Conservation (phyloP, 92 coral and sea anemone species). For the Porites rus region DNA sequence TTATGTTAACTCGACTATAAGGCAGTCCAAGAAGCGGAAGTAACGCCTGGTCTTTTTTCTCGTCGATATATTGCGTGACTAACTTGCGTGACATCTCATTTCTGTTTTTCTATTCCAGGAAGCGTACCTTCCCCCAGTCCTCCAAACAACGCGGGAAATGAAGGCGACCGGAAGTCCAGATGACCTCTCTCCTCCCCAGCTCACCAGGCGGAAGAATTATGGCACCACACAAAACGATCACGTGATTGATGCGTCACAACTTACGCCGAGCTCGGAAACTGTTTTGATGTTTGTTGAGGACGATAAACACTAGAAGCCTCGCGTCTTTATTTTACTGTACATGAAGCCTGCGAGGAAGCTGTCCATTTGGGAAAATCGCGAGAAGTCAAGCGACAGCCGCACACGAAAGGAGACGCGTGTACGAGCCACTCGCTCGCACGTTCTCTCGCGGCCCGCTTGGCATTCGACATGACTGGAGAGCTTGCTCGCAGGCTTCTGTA, state of each 20-base stretch:
- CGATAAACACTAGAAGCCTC: conserved; percentile 44
- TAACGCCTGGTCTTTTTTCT: neutral
- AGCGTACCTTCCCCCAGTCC: conserved; percentile 98
- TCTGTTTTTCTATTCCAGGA: conserved; percentile 67
- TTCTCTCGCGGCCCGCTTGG: too few species aligned
- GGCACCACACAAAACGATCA: conserved; percentile 82
- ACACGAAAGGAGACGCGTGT: too few species aligned
- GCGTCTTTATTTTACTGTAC: neutral
- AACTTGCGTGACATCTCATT: neutral
- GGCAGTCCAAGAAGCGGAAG: too few species aligned
- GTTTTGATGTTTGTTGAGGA: conserved; percentile 86
- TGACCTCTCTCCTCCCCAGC: conserved; percentile 79
- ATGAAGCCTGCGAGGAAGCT: too few species aligned
- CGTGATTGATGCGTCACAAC: conserved; percentile 91
- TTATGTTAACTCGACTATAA: too few species aligned
- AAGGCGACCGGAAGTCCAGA: conserved; percentile 47
- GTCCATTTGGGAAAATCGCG: too few species aligned
- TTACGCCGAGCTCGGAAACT: conserved; percentile 91
- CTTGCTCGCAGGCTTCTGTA: too few species aligned
- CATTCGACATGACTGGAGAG: neutral
- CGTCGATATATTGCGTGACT: neutral
- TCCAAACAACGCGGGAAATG: conserved; percentile 79
- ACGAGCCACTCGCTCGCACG: too few species aligned
- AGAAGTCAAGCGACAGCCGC: too few species aligned
- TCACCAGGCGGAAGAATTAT: conserved; percentile 86